Evolutionary conservation across 1,140 invertebrate genomes (phyloP).

Genomic region (Littorina saxatilis): DNA sequence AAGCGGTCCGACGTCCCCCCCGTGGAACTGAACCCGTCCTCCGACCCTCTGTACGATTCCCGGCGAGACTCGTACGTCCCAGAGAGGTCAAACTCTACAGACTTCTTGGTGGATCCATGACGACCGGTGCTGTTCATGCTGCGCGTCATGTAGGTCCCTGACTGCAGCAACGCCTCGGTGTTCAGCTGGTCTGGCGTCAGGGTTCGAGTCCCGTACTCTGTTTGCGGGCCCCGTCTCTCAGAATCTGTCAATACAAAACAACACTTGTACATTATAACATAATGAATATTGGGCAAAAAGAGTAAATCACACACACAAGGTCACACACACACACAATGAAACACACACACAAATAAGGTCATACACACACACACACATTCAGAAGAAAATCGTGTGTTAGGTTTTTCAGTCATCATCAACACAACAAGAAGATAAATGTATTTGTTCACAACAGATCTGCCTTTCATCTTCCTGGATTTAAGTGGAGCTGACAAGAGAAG

Average conservation of each 20-base stretch:
- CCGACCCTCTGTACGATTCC: constrained; percentile 42
- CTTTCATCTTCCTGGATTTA: too few species aligned
- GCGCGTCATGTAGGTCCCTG: constrained; percentile 40
- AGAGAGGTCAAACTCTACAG: constrained; percentile 54
- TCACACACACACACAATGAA: background rate
- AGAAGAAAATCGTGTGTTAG: too few species aligned
- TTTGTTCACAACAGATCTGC: too few species aligned
- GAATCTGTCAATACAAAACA: background rate
- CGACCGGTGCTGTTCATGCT: constrained; percentile 27
- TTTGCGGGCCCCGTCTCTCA: constrained; percentile 29
- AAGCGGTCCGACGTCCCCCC: constrained; percentile 29
- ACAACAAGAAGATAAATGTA: too few species aligned
- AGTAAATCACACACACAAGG: background rate
- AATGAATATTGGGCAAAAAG: background rate
- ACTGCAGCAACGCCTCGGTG: constrained; percentile 64
- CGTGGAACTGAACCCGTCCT: constrained; percentile 33
- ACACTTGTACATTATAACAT: background rate
- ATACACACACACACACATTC: too few species aligned
- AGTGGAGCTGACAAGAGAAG: too few species aligned
- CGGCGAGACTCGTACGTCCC: constrained; percentile 35
- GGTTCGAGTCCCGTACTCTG: constrained; percentile 50
- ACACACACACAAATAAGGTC: background rate
- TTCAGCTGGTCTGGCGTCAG: constrained; percentile 70
- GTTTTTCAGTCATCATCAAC: too few species aligned
- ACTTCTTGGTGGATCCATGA: constrained; percentile 44